Conservation (phyloP, 2,113 vertebrate genomes). For the Typhlomys cinereus region DNA sequence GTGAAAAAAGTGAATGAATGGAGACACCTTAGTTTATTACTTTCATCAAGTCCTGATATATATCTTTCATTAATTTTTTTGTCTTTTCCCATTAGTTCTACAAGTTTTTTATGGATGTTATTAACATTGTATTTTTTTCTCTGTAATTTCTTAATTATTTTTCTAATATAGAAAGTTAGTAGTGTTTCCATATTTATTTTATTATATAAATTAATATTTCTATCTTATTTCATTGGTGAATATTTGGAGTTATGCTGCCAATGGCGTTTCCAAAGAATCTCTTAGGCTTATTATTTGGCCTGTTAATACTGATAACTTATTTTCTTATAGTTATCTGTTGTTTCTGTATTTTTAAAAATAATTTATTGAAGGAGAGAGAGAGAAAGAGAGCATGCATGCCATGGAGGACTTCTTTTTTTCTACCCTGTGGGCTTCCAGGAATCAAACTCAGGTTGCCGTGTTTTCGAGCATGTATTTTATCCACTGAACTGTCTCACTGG, state of each 20-base stretch:
- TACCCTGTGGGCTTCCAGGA: no score
- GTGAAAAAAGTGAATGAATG: background rate
- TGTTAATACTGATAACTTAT: background rate
- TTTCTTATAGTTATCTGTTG: background rate
- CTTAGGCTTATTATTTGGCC: slow-evolving; percentile 24
- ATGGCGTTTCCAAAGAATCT: slow-evolving; percentile 5
- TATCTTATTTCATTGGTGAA: slow-evolving; percentile 20
- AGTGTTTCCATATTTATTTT: slow-evolving; percentile 35
- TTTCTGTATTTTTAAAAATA: slow-evolving; percentile 4
- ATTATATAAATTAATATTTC: slow-evolving; percentile 5
- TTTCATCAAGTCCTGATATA: background rate
- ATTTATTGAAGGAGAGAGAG: no score
- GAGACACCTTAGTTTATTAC: background rate
- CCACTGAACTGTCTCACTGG: no score
- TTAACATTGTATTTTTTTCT: slow-evolving; percentile 11
- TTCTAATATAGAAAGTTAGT: background rate
- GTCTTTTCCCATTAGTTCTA: background rate
- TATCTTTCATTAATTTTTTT: slow-evolving; percentile 17
- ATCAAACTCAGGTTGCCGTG: no score
- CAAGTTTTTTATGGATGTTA: slow-evolving; percentile 15
- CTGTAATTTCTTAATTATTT: slow-evolving; percentile 33
- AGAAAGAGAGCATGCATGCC: no score
- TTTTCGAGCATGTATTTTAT: no score
- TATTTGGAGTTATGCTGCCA: slow-evolving; percentile 35
- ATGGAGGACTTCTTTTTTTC: no score